Percentiles rank a stretch among this genome's conserved stretches.
These are phyloP conservation scores for Tenodera sinensis DNA, from an alignment of 2,888 invertebrate genomes.

Conservation along the genomic window DNA sequence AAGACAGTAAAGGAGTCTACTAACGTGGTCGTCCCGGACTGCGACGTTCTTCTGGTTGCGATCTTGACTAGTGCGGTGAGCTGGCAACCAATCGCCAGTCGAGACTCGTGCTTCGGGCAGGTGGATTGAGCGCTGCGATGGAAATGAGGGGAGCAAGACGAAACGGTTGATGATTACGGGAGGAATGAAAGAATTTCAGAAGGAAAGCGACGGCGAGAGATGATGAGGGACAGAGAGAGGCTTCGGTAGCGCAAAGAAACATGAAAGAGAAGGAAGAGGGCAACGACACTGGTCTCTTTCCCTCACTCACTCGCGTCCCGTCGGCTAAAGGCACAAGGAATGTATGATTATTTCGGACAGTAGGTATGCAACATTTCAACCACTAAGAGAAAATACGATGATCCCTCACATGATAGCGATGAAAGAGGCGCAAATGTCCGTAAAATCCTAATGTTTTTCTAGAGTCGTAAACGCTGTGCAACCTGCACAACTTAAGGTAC, in stretches of 20 bases:
- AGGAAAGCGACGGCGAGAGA: conserved; percentile 29
- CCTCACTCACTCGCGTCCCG: conserved; percentile 4
- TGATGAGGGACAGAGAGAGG: background rate
- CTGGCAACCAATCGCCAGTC: conserved; percentile 23
- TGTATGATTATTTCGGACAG: conserved; percentile 30
- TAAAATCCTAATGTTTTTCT: background rate
- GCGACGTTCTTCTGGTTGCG: conserved; percentile 1
- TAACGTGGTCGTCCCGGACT: background rate
- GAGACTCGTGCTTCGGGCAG: conserved; percentile 32
- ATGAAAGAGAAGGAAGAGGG: conserved; percentile 41
- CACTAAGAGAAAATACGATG: no score
- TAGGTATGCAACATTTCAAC: conserved; percentile 19
- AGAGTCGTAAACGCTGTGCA: background rate
- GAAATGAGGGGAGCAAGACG: conserved; percentile 17
- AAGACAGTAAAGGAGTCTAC: background rate
- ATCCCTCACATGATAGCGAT: background rate
- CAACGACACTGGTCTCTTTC: conserved; percentile 41
- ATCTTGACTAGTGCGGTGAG: conserved; percentile 25
- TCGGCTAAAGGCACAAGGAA: conserved; percentile 31
- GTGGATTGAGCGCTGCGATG: conserved; percentile 31
- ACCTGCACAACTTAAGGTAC: no score
- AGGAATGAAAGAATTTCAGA: conserved; percentile 17
- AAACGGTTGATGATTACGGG: conserved; percentile 30
- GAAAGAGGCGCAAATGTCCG: background rate
- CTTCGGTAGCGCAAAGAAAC: background rate